Evolutionary conservation across 2,797 vertebrate species (phyloP).

Genomic region (Ceryle rudis): DNA sequence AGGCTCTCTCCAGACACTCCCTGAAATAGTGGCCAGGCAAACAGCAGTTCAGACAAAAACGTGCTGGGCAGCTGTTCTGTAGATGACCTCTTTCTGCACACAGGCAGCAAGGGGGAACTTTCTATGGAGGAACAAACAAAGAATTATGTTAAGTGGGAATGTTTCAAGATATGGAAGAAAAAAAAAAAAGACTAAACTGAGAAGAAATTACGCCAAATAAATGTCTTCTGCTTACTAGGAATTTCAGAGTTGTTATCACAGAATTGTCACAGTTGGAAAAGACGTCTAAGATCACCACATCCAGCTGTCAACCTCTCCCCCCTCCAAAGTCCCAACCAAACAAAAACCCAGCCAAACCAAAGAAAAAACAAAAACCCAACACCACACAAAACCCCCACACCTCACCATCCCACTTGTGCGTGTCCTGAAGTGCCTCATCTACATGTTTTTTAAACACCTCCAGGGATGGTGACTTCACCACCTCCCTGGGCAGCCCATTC

Average conservation of each 20-base stretch:
- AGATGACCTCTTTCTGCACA: constrained; percentile 87
- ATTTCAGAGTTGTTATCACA: neutral
- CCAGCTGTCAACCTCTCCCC: too few relatives aligned
- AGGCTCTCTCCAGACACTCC: constrained; percentile 85
- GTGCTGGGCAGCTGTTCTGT: constrained; percentile 81
- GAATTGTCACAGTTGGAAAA: too few relatives aligned
- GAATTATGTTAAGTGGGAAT: neutral
- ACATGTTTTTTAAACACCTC: too few relatives aligned
- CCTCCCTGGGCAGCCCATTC: too few relatives aligned
- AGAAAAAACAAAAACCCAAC: too few relatives aligned
- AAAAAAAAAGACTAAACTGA: neutral
- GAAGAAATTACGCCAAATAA: neutral
- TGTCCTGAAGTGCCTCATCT: too few relatives aligned
- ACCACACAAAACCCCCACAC: too few relatives aligned
- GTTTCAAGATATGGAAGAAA: neutral
- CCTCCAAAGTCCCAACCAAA: too few relatives aligned
- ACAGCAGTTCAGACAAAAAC: constrained; percentile 89
- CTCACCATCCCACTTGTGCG: too few relatives aligned
- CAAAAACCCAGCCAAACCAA: too few relatives aligned
- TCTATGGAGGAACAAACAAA: constrained; percentile 74
- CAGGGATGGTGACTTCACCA: too few relatives aligned
- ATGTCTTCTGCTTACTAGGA: neutral
- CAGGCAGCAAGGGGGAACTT: constrained; percentile 84
- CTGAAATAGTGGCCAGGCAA: constrained; percentile 85
- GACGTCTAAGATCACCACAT: too few relatives aligned